Conservation (phyloP, 92 coral and sea anemone species). For the Epizoanthus ramosus region DNA sequence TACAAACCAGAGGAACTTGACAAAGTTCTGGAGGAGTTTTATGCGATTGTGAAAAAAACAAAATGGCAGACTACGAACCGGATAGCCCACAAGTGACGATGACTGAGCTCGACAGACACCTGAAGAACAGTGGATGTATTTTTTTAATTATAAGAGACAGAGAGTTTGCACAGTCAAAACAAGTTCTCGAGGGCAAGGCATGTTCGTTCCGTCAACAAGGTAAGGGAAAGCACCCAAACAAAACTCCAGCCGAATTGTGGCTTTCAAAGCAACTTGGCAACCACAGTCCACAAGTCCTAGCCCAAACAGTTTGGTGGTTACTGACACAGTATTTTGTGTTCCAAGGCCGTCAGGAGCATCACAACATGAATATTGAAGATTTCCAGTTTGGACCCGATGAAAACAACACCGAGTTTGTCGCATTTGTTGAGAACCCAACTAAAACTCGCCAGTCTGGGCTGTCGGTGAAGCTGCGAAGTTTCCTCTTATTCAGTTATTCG, state of each 20-base stretch:
- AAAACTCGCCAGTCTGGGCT: slow-evolving; percentile 45
- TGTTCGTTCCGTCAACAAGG: neutral
- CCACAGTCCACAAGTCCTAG: slow-evolving; percentile 24
- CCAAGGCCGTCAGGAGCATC: slow-evolving; percentile 54
- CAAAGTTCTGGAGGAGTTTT: too few relatives aligned
- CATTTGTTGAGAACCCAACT: slow-evolving; percentile 24
- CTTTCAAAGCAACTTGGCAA: slow-evolving; percentile 30
- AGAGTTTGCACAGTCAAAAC: slow-evolving; percentile 27
- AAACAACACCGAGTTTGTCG: neutral
- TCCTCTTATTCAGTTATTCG: too few relatives aligned
- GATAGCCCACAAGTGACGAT: slow-evolving; percentile 41
- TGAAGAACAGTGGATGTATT: slow-evolving; percentile 50
- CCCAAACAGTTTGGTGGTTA: slow-evolving; percentile 58
- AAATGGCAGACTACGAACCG: neutral
- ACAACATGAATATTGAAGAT: slow-evolving; percentile 50
- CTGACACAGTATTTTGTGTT: slow-evolving; percentile 53
- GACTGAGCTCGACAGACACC: slow-evolving; percentile 38
- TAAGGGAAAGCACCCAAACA: neutral
- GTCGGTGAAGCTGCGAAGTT: slow-evolving; percentile 37
- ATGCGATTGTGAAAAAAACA: too few relatives aligned
- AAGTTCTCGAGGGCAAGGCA: slow-evolving; percentile 28
- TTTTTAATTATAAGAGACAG: slow-evolving; percentile 40
- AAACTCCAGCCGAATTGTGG: slow-evolving; percentile 7
- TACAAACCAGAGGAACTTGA: too few relatives aligned
- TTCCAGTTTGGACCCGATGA: slow-evolving; percentile 32